A percentile compares a stretch with the other conserved stretches of the same genome.
phyloP scores from a whole-genome alignment of 64 coral and sea anemone species.

The Actinia tenebrosa region DNA sequence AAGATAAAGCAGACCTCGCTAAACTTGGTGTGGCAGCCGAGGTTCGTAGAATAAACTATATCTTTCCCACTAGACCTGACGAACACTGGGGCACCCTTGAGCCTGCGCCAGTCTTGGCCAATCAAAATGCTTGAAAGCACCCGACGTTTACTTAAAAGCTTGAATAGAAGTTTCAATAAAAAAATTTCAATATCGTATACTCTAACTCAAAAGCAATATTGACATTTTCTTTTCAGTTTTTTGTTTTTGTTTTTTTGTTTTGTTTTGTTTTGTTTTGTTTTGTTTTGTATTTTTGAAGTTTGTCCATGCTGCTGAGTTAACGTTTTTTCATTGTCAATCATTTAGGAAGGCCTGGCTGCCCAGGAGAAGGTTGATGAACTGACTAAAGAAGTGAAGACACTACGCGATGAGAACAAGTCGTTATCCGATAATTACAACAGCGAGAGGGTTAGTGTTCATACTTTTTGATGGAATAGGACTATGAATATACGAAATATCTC shows the following conservation, averaged over 20 bases:
- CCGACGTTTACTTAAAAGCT: too few species aligned
- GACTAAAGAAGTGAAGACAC: conserved; percentile 72
- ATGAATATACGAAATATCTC: too few species aligned
- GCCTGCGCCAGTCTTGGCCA: too few species aligned
- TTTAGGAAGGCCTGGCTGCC: conserved; percentile 92
- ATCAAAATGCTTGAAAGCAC: too few species aligned
- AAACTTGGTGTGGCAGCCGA: conserved; percentile 88
- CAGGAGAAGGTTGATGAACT: conserved; percentile 88
- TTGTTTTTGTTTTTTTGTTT: background rate
- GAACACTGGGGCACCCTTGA: too few species aligned
- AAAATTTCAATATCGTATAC: too few species aligned
- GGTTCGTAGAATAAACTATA: conserved; percentile 23
- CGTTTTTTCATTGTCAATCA: background rate
- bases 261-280: background rate
- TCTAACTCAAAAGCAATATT: too few species aligned
- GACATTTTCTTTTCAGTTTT: too few species aligned
- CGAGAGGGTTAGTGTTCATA: conserved; percentile 69
- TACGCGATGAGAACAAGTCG: conserved; percentile 89
- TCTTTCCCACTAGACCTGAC: too few species aligned
- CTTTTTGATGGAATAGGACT: too few species aligned
- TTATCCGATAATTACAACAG: conserved; percentile 97
- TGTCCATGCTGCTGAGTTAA: background rate
- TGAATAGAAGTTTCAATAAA: too few species aligned
- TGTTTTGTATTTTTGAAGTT: background rate
- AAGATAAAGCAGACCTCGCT: conserved; percentile 80